Conservation (phyloP, 1,140 invertebrate genomes). For the Camponotus pennsylvanicus region DNA sequence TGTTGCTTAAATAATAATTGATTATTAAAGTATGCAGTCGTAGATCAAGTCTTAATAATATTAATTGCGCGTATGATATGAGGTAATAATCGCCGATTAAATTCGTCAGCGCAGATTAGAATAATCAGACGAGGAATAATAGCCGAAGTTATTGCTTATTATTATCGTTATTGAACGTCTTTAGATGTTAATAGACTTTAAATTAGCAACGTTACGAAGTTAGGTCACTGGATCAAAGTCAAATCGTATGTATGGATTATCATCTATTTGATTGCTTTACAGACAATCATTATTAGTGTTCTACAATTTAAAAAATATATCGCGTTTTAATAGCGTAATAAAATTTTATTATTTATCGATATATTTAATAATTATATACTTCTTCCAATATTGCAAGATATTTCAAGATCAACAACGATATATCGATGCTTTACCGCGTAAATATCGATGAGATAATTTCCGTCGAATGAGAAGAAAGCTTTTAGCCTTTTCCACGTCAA, state of each 20-base stretch:
- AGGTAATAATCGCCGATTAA: background rate
- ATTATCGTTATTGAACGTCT: slow-evolving; percentile 33
- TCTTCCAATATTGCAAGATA: background rate
- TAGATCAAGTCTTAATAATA: slow-evolving; percentile 1
- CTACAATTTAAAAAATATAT: slow-evolving; percentile 9
- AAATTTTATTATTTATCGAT: slow-evolving; percentile 10
- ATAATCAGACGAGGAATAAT: slow-evolving; percentile 38
- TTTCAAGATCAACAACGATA: slow-evolving; percentile 8
- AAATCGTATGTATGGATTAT: slow-evolving; percentile 1
- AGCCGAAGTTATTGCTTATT: slow-evolving; percentile 31
- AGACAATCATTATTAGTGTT: background rate
- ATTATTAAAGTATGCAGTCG: background rate
- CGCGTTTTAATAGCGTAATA: background rate
- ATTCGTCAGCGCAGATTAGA: slow-evolving; percentile 17
- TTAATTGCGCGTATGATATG: slow-evolving; percentile 16
- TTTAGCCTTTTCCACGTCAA: background rate
- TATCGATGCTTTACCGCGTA: background rate
- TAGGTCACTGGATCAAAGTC: slow-evolving; percentile 39
- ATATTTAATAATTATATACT: background rate
- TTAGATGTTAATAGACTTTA: slow-evolving; percentile 36
- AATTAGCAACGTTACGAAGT: slow-evolving; percentile 27
- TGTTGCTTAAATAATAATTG: slow-evolving; percentile 12
- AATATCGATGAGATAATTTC: slow-evolving; percentile 38
- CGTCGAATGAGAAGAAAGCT: slow-evolving; percentile 28
- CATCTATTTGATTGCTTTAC: background rate